phyloP scores from a whole-genome alignment of 2,797 vertebrate genomes.

The Loriculus beryllinus region DNA sequence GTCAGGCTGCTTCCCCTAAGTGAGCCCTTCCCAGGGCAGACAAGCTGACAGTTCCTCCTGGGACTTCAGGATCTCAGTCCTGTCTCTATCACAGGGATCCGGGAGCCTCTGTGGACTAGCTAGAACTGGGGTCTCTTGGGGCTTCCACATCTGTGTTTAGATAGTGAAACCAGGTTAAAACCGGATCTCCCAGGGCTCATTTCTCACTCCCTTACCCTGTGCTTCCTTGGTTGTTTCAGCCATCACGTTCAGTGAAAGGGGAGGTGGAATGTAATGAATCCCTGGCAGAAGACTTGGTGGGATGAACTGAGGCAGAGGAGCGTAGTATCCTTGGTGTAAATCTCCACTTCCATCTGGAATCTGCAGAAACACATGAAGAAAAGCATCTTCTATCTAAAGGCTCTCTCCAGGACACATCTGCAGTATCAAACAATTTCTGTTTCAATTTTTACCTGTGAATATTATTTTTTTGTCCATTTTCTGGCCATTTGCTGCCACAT shows the following conservation, averaged over 20 bases:
- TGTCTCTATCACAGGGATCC: background rate
- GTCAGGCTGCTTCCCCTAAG: background rate
- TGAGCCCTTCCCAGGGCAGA: background rate
- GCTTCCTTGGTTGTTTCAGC: slow-evolving; percentile 62
- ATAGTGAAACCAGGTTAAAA: background rate
- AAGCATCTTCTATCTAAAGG: background rate
- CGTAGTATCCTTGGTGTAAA: slow-evolving; percentile 68
- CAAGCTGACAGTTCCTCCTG: background rate
- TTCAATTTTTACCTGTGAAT: background rate
- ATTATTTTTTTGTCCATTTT: background rate
- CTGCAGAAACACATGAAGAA: slow-evolving; percentile 46
- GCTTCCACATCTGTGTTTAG: background rate
- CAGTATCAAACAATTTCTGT: background rate
- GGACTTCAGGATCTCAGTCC: background rate
- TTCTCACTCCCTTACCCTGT: slow-evolving; percentile 58
- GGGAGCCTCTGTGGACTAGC: background rate
- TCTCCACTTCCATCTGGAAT: slow-evolving; percentile 65
- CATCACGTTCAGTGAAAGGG: slow-evolving; percentile 53
- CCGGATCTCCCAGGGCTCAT: background rate
- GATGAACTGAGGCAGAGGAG: slow-evolving; percentile 65
- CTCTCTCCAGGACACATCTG: background rate
- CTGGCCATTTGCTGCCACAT: background rate
- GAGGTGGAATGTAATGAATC: slow-evolving; percentile 69
- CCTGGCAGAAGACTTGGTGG: slow-evolving; percentile 69
- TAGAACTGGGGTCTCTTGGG: background rate